Evolutionary conservation across 2,888 invertebrate species (phyloP), one percentile per base, ranked within the genome.

Genomic region (Troglohyphantes excavatus): DNA sequence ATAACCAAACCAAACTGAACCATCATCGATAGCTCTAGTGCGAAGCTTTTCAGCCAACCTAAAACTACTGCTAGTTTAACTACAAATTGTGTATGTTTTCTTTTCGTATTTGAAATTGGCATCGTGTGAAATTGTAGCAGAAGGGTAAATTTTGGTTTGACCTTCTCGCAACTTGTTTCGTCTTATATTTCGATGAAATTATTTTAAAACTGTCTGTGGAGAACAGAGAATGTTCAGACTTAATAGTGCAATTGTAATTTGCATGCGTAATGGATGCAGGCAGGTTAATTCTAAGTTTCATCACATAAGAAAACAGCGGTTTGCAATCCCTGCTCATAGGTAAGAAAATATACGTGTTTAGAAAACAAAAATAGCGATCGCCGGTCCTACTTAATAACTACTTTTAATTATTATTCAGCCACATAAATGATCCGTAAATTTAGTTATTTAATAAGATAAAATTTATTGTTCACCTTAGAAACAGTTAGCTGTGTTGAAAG

Each of bases 61-160:
- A 68, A 29, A 68, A 68, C 27, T 68, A 68, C 29, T n/a, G 27
- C 17, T 27, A 61, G 21, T 68, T 17, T 68, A n/a, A 23, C 29
- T 29, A 13, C 29, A 6, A 9, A 27, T 27, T n/a, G 9, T 27
- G 17, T 27, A 9, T 39, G 39, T 39, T 39, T 39, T 13, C 21
- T 81, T 81, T 33, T 23, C 61, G 13, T 23, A 65, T 63, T 13
- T 7, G 2, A 21, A 2, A 27, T 27, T 86, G 86, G 86, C 86
- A 86, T 70, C 70, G 3, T 3, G 5, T 19, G 19, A 17, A 59
- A n/a, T 6, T 53, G 5, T 70, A 86, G 86, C 86, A 87, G 87
- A 87, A 87, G 87, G 78, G 61, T 86, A 79, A 39, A 63, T 87
- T 23, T 23, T 23, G 33, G 6, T 84, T 87, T 87, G 87, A 87